Evolutionary conservation across 2,888 invertebrate genomes (phyloP).

Genomic region (Parasteatoda lunata): DNA sequence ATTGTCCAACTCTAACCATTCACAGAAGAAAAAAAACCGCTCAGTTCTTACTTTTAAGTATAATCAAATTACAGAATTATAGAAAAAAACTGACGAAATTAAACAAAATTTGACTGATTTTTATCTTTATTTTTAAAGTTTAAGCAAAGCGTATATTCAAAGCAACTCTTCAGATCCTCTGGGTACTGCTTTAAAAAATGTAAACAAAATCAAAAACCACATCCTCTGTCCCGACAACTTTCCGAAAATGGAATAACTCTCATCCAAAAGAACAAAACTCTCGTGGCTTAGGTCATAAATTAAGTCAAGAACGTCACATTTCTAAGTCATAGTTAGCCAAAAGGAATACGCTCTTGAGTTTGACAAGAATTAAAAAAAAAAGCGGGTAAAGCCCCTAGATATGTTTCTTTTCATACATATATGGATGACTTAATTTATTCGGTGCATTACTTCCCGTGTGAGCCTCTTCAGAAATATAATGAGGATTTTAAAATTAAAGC

Average conservation of each 20-base stretch:
- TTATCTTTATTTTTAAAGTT: no score
- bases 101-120: no score
- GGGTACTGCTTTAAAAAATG: no score
- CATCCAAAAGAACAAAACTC: constrained; percentile 3
- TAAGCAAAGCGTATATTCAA: no score
- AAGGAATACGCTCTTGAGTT: no score
- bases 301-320: constrained; percentile 23
- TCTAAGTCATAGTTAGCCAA: no score
- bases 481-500: constrained; percentile 52
- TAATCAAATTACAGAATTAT: no score
- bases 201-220: background rate
- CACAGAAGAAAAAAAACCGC: no score
- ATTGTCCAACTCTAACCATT: no score
- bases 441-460: constrained; percentile 31
- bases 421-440: constrained; percentile 55
- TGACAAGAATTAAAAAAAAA: background rate
- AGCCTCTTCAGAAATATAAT: constrained; percentile 34
- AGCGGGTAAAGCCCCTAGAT: constrained; percentile 16
- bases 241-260: background rate
- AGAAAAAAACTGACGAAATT: no score
- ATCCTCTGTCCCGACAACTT: background rate
- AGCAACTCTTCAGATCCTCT: no score
- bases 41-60: no score
- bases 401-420: constrained; percentile 28
- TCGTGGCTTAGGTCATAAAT: constrained; percentile 38